phyloP scores from a whole-genome alignment of 2,113 vertebrate genomes.

The Mormyrus lacerda region DNA sequence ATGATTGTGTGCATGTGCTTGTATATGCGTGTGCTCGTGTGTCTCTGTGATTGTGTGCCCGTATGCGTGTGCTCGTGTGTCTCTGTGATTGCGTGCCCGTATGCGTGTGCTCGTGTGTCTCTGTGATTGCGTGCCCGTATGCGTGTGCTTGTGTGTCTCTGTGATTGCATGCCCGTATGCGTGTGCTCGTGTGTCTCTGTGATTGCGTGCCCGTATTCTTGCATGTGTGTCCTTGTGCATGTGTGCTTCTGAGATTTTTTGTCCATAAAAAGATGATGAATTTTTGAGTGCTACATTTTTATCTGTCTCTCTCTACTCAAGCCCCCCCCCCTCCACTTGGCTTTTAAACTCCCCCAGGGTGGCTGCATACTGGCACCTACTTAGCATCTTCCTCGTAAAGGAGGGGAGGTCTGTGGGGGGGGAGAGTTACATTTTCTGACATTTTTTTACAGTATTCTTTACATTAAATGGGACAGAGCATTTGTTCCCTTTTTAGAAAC shows the following conservation, averaged over 20 bases:
- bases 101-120: too few species aligned
- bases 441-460: not conserved
- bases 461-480: not conserved
- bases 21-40: not conserved
- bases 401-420: not conserved
- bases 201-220: too few species aligned
- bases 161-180: too few species aligned
- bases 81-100: too few species aligned
- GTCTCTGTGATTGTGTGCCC: too few species aligned
- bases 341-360: not conserved
- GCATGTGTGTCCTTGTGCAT: not conserved
- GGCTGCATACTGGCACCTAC: not conserved
- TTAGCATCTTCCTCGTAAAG: not conserved
- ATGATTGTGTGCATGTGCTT: not conserved
- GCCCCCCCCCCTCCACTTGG: not conserved
- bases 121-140: too few species aligned
- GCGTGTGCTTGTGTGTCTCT: too few species aligned
- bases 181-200: too few species aligned
- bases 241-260: not conserved
- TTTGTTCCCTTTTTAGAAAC: not conserved
- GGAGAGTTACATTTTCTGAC: not conserved
- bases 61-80: too few species aligned
- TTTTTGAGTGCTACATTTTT: not conserved
- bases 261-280: not conserved
- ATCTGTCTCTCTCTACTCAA: not conserved